Evolutionary conservation across 2,888 invertebrate species (phyloP).

Genomic region (Linnaemya tessellans): DNA sequence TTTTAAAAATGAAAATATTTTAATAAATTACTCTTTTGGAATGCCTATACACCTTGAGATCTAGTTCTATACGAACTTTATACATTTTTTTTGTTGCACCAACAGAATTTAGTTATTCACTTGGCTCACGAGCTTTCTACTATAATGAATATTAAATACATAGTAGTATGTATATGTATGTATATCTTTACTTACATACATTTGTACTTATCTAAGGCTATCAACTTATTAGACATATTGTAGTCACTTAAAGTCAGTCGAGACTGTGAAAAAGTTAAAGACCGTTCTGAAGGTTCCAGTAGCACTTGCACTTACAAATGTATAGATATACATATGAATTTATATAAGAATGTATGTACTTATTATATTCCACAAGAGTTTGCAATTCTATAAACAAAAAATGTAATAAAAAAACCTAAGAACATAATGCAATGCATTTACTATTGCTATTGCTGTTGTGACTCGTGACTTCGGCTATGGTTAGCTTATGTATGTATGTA

Average conservation of each 20-base stretch:
- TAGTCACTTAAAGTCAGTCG: slow-evolving; percentile 32
- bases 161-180: neutral
- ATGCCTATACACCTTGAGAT: neutral
- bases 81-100: slow-evolving; percentile 9
- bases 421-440: slow-evolving; percentile 28
- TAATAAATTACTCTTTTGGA: neutral
- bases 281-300: slow-evolving; percentile 64
- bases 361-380: slow-evolving; percentile 30
- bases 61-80: neutral
- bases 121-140: slow-evolving; percentile 51
- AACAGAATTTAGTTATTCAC: slow-evolving; percentile 39
- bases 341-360: neutral
- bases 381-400: slow-evolving; percentile 27
- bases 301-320: slow-evolving; percentile 20
- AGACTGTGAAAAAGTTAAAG: slow-evolving; percentile 57
- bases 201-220: slow-evolving; percentile 51
- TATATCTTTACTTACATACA: slow-evolving; percentile 20
- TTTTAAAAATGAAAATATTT: neutral
- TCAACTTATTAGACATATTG: slow-evolving; percentile 53
- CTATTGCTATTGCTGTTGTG: slow-evolving; percentile 40
- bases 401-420: neutral
- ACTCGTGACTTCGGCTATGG: slow-evolving; percentile 22
- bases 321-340: too few species aligned
- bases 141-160: slow-evolving; percentile 16
- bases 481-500: neutral